These are phyloP conservation scores for Philotrypesis tridentata DNA, from an alignment of 1,140 invertebrate species.

Conservation along the genomic window DNA sequence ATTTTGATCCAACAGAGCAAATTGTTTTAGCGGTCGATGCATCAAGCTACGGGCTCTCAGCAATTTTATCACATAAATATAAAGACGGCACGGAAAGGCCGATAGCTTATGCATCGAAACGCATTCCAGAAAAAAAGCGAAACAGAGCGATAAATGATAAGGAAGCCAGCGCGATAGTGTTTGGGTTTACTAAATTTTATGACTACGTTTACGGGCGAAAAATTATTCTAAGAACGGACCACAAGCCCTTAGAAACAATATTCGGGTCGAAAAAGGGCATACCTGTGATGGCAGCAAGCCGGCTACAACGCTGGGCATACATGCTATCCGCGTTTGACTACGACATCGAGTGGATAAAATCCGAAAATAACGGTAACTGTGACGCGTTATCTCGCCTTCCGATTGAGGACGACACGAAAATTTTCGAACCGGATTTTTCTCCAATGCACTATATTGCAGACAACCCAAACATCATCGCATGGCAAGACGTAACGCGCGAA, in stretches of 20 bases:
- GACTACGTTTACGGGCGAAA: constrained; percentile 68
- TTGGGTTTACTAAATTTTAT: constrained; percentile 66
- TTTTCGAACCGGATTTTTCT: constrained; percentile 6
- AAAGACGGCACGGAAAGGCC: constrained; percentile 65
- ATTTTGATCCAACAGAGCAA: constrained; percentile 65
- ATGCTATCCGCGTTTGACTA: constrained; percentile 60
- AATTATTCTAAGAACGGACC: constrained; percentile 66
- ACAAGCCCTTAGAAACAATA: constrained; percentile 64
- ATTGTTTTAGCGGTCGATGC: constrained; percentile 73
- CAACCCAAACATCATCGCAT: constrained; percentile 9
- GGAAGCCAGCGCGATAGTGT: constrained; percentile 69
- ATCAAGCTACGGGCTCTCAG: constrained; percentile 70
- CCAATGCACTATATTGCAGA: constrained; percentile 8
- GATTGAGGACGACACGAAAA: constrained; percentile 2
- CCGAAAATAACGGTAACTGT: constrained; percentile 31
- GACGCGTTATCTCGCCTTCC: constrained; percentile 25
- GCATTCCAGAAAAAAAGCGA: constrained; percentile 67
- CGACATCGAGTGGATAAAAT: constrained; percentile 28
- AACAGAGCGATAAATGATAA: constrained; percentile 71
- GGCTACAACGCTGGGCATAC: constrained; percentile 58
- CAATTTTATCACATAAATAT: constrained; percentile 69
- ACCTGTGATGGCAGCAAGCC: constrained; percentile 42
- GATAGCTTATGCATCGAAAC: constrained; percentile 70
- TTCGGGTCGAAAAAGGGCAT: constrained; percentile 58
- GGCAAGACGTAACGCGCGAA: constrained; percentile 7